Evolutionary conservation across 2,797 vertebrate species (phyloP).

Genomic region (Mormyrops attenuatus): DNA sequence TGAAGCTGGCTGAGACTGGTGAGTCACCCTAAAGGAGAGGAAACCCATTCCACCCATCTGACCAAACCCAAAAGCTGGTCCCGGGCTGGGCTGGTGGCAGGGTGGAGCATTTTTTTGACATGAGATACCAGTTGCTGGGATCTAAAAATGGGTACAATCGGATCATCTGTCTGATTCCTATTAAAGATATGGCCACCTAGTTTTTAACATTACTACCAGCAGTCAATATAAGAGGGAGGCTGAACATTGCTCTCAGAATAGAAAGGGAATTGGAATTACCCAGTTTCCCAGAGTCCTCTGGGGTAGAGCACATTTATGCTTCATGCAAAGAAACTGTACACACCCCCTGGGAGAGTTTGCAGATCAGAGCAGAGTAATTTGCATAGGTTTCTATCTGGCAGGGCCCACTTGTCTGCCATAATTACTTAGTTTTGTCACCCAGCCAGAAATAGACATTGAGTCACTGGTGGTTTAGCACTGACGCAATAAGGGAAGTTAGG

Average conservation of each 20-base stretch:
- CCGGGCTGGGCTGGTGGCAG: not conserved
- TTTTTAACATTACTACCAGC: not conserved
- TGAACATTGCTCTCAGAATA: not conserved
- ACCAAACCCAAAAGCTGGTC: not conserved
- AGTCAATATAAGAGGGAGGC: not conserved
- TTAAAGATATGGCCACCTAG: not conserved
- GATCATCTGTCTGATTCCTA: not conserved
- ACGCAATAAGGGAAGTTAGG: not conserved
- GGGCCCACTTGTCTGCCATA: not conserved
- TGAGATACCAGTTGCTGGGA: not conserved
- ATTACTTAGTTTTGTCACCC: not conserved
- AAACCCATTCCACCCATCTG: not conserved
- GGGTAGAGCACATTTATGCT: not conserved
- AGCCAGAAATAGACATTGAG: not conserved
- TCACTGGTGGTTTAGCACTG: not conserved
- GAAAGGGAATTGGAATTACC: not conserved
- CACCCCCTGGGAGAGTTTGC: not conserved
- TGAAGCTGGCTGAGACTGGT: constrained; percentile 89
- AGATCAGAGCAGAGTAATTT: not conserved
- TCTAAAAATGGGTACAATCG: not conserved
- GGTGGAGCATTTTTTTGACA: not conserved
- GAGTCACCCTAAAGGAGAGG: constrained; percentile 38
- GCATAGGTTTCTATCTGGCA: not conserved
- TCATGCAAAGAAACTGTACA: not conserved
- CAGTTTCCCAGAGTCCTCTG: constrained; percentile 13